These are phyloP conservation scores for Junco hyemalis DNA, from an alignment of 2,113 vertebrate genomes.

Conservation along the genomic window DNA sequence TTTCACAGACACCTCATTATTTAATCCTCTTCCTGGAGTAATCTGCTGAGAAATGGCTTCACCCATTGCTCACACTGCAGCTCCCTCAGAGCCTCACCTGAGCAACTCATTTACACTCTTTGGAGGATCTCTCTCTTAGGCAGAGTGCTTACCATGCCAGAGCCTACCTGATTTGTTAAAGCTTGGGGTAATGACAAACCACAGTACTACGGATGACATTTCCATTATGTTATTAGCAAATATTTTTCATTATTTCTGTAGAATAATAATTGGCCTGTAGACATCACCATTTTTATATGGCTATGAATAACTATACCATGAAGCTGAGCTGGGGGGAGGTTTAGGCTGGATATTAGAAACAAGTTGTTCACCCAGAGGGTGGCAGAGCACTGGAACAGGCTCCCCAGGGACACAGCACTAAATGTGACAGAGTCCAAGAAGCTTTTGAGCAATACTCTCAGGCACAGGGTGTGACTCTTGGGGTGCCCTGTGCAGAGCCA, in stretches of 20 bases:
- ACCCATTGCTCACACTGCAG: not conserved
- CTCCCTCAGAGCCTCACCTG: not conserved
- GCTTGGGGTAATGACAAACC: not conserved
- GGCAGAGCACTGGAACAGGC: not conserved
- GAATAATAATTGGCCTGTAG: not conserved
- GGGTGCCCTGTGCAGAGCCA: not conserved
- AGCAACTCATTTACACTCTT: not conserved
- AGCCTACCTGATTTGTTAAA: not conserved
- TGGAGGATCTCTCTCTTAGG: not conserved
- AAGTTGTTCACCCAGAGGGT: not conserved
- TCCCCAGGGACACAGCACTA: not conserved
- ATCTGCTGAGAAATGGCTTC: not conserved
- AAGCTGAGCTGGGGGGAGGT: not conserved
- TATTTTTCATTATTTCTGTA: not conserved
- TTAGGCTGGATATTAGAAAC: not conserved
- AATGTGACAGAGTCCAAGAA: not conserved
- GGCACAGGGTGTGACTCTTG: not conserved
- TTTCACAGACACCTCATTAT: not conserved
- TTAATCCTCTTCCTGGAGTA: not conserved
- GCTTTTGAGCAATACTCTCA: fast-evolving
- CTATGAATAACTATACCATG: not conserved
- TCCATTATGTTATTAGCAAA: not conserved
- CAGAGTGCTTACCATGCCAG: fast-evolving
- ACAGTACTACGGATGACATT: not conserved
- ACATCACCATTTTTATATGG: not conserved